phyloP scores from a whole-genome alignment of 2,888 invertebrate species.

The Siphlonurus alternatus region DNA sequence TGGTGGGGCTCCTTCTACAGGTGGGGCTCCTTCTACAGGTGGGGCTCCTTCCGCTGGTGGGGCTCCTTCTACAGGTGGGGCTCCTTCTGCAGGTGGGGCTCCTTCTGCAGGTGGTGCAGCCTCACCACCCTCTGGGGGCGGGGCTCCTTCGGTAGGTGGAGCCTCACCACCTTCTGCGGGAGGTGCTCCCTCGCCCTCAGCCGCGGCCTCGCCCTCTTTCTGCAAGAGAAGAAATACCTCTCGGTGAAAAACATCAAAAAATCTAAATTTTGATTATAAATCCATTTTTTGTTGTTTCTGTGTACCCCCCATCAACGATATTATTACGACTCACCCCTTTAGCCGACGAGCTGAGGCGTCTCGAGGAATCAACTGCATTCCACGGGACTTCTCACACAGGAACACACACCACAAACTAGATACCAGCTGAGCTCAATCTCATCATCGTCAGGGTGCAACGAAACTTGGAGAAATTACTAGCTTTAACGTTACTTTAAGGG shows the following conservation, averaged over 20 bases:
- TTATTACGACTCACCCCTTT: not conserved
- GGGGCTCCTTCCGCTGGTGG: constrained; percentile 11
- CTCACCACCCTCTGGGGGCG: constrained; percentile 14
- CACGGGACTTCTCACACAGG: not conserved
- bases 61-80: constrained; percentile 19
- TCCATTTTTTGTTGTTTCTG: not conserved
- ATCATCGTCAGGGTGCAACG: not conserved
- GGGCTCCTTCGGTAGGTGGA: constrained; percentile 16
- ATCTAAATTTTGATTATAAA: not conserved
- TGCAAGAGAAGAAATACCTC: not conserved
- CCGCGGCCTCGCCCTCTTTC: not conserved
- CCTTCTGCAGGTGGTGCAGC: constrained; percentile 16
- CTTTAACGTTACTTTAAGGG: too few species aligned
- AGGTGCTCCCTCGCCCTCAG: constrained; percentile 17
- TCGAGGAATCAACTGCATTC: not conserved
- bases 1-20: constrained; percentile 14
- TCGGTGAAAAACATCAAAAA: not conserved
- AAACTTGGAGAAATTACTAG: not conserved
- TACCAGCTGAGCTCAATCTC: not conserved
- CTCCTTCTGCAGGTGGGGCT: constrained; percentile 19
- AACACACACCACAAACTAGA: not conserved
- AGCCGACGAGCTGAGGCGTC: not conserved
- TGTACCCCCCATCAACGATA: not conserved
- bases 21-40: constrained; percentile 16
- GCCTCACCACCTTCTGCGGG: constrained; percentile 18